phyloP scores from a whole-genome alignment of 2,113 vertebrate genomes.

The Halcyon senegalensis region DNA sequence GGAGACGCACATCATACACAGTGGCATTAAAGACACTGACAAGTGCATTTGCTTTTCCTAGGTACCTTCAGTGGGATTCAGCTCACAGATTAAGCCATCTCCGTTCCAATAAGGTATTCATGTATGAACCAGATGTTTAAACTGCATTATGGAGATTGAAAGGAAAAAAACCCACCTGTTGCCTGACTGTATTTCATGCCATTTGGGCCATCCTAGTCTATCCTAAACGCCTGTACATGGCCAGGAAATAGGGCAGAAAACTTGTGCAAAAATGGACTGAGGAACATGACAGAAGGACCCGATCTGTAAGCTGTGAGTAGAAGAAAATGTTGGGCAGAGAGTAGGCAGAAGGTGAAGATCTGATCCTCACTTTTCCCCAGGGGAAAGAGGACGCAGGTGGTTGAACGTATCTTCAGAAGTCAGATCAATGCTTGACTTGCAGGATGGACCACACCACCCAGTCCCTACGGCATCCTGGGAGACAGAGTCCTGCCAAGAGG shows the following conservation, averaged over 20 bases:
- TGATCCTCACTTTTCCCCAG: not conserved
- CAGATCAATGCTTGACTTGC: not conserved
- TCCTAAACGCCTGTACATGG: not conserved
- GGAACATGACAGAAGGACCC: not conserved
- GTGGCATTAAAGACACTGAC: not conserved
- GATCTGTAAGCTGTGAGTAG: not conserved
- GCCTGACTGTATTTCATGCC: not conserved
- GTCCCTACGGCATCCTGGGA: not conserved
- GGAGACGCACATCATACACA: not conserved
- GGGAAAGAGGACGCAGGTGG: not conserved
- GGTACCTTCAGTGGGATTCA: not conserved
- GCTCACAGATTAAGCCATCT: not conserved
- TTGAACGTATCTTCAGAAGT: not conserved
- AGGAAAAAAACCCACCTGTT: not conserved
- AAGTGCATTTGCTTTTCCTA: not conserved
- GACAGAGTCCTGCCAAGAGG: not conserved
- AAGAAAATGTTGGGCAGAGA: not conserved
- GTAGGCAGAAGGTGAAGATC: not conserved
- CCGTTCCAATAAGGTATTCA: accelerated
- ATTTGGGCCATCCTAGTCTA: not conserved
- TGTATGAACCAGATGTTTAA: not conserved
- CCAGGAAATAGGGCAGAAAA: not conserved
- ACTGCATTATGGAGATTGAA: not conserved
- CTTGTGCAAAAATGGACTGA: not conserved
- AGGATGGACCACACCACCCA: not conserved